These are phyloP conservation scores for Perca fluviatilis DNA, from an alignment of 2,113 vertebrate species.

Conservation along the genomic window DNA sequence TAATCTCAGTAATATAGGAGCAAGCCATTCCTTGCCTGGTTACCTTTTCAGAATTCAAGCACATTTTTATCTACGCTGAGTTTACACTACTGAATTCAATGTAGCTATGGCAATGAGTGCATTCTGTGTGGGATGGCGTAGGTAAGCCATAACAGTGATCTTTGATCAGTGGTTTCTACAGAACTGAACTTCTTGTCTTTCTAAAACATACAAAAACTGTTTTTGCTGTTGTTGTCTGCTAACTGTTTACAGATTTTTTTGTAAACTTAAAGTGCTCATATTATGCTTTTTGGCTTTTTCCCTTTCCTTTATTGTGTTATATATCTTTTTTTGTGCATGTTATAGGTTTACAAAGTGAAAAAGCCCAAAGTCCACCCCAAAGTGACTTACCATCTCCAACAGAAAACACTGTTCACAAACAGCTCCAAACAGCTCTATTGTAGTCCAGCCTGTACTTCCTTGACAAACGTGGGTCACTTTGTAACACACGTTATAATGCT, in stretches of 20 bases:
- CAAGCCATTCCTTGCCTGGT: background rate
- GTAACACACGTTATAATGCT: too few relatives aligned
- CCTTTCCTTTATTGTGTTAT: too few relatives aligned
- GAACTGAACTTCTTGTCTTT: conserved; percentile 17
- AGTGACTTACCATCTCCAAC: too few relatives aligned
- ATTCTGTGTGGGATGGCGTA: background rate
- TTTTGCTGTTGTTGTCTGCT: conserved; percentile 77
- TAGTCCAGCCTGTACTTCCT: too few relatives aligned
- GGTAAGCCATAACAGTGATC: conserved; percentile 1
- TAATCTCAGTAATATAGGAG: background rate
- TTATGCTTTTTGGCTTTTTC: too few relatives aligned
- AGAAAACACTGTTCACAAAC: too few relatives aligned
- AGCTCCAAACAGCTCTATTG: too few relatives aligned
- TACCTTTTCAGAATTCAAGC: background rate
- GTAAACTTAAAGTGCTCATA: conserved; percentile 19
- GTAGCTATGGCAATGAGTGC: background rate
- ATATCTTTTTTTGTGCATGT: too few relatives aligned
- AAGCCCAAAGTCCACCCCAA: too few relatives aligned
- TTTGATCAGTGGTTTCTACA: background rate
- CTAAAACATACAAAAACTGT: conserved; percentile 18
- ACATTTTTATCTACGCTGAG: conserved; percentile 3
- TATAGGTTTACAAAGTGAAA: too few relatives aligned
- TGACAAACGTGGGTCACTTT: too few relatives aligned
- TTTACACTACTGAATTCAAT: background rate
- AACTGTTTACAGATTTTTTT: conserved; percentile 61